phyloP scores from a whole-genome alignment of 2,797 vertebrate genomes.

The Apodemus agrarius region DNA sequence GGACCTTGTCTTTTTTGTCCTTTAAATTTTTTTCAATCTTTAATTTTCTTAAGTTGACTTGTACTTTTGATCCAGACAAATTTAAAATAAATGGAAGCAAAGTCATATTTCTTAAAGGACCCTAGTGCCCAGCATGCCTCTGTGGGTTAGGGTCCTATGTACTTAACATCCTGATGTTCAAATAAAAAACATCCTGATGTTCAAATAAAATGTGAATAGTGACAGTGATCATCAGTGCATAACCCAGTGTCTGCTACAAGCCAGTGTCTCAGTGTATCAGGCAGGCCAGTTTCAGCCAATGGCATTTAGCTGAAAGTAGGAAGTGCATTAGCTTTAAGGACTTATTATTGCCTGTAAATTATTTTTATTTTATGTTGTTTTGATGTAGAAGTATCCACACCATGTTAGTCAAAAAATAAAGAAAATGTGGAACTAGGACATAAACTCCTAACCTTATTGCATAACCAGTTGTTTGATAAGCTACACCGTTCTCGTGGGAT shows the following conservation, averaged over 20 bases:
- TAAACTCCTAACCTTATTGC: slow-evolving; percentile 60
- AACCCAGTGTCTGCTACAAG: not conserved
- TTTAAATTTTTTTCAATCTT: not conserved
- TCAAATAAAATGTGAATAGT: not conserved
- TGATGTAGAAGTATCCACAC: slow-evolving; percentile 51
- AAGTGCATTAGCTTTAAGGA: slow-evolving; percentile 27
- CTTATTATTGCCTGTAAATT: slow-evolving; percentile 51
- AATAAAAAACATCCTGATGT: not conserved
- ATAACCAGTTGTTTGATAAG: slow-evolving; percentile 71
- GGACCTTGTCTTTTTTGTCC: not conserved
- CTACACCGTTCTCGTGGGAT: slow-evolving; percentile 72
- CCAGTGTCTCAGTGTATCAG: not conserved
- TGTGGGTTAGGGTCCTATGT: not conserved
- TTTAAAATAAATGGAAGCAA: slow-evolving; percentile 56
- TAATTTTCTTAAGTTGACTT: not conserved
- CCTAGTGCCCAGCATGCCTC: not conserved
- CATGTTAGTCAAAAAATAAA: slow-evolving; percentile 58
- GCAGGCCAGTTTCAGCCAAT: slow-evolving; percentile 49
- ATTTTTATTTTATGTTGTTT: slow-evolving; percentile 70
- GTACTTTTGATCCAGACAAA: slow-evolving; percentile 19
- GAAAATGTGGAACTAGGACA: slow-evolving; percentile 71
- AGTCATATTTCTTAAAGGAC: slow-evolving; percentile 29
- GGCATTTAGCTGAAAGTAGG: not conserved
- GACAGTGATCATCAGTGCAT: not conserved
- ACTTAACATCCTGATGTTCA: not conserved